Conservation (phyloP, 2,113 vertebrate species). For the Indri indri region DNA sequence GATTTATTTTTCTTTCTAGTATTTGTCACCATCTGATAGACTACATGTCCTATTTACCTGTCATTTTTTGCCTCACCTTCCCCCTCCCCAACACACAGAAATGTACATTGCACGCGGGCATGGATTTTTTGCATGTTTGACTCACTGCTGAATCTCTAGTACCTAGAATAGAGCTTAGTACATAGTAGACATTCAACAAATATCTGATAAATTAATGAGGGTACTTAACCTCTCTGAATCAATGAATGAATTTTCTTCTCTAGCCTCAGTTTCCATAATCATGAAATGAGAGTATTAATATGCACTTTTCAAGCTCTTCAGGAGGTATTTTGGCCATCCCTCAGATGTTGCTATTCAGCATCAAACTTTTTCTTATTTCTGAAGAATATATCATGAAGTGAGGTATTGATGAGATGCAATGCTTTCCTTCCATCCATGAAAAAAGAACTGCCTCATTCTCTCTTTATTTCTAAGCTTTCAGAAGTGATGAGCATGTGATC, state of each 20-base stretch:
- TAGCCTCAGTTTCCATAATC: background rate
- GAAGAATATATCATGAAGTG: background rate
- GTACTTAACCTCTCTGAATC: background rate
- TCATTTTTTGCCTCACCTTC: background rate
- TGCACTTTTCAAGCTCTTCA: background rate
- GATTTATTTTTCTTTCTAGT: background rate
- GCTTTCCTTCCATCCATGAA: background rate
- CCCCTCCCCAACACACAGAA: background rate
- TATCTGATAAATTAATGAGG: background rate
- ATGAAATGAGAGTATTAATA: background rate
- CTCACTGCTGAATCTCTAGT: background rate
- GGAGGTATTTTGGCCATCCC: background rate
- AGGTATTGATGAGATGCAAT: background rate
- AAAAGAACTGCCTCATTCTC: background rate
- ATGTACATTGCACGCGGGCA: accelerated
- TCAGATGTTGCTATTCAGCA: background rate
- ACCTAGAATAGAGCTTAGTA: background rate
- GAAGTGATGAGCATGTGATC: background rate
- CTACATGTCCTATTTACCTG: background rate
- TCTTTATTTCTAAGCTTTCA: background rate
- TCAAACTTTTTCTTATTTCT: background rate
- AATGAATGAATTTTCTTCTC: background rate
- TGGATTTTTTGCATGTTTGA: background rate
- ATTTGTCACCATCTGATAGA: background rate
- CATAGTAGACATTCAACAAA: background rate